Base-by-base conservation (phyloP, 2,888 invertebrate genomes). In the Drosophila helvetica region DNA sequence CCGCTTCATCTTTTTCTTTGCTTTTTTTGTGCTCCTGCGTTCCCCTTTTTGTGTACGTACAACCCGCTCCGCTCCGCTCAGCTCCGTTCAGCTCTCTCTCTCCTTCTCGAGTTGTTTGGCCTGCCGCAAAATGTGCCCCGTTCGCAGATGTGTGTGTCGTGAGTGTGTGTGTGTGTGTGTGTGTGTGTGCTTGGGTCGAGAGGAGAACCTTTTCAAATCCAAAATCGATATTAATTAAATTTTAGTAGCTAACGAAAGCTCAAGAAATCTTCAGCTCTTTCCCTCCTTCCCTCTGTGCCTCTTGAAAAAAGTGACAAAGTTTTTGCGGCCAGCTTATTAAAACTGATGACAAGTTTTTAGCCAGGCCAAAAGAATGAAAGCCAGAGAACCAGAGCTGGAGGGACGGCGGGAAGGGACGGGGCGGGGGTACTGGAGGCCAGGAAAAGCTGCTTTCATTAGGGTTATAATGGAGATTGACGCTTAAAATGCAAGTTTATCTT, bases 201-300 rank as follows among this genome's bases (percentile, higher is more conserved):
- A 18, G 56, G 22, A 38, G 17, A 84, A 82, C 86, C 87, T 85
- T 84, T 79, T 78, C 76, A 84, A 88, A 88, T 86, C 88, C 86
- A 74, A 88, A 86, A 86, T 86, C 89, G 82, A 88, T 86, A 88
- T 86, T 88, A 86, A 86, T 86, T 86, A 86, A 86, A 88, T 88
- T 86, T 86, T 88, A 86, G 86, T 86, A 84, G 88, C 86, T 77
- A 72, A 60, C 77, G 77, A 43, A 77, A 80, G 79, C 82, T 69
- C 73, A 77, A 67, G 72, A 57, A 65, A 52, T 71, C 54, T 70
- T 42, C 55, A 42, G 38, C 47, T 33, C 46, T 56, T 45, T 22
- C 10, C 27, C 25, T 27, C 27, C 8, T 2, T 12, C 52, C 45
- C 48, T 2, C 15, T n/a, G 15, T 15, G 12, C 5, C 33, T 5